Base-by-base conservation (phyloP, 2,113 vertebrate genomes). In the Casuarius casuarius region DNA sequence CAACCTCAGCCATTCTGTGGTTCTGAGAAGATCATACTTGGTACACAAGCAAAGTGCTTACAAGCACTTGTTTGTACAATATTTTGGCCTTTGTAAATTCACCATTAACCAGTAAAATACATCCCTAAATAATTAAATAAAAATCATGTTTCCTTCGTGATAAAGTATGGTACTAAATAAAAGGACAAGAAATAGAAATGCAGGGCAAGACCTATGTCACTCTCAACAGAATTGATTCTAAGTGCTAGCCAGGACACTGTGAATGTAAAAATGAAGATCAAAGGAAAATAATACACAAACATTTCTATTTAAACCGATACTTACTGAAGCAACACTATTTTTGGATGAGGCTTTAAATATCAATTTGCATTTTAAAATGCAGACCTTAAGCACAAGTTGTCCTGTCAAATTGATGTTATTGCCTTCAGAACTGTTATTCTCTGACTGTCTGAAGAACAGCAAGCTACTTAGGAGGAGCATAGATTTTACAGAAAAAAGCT, bases 401-500 rank as follows among this genome's bases (percentile, higher is more conserved):
- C 23, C 22, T 0, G 0, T 7, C 70, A 10, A 86, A 62, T 5
- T 16, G 4, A 58, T 58, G 48, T 6, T 35, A 22, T 29, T 91
- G 54, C 44, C 23, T 67, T 76, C 29, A 54, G 16, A 85, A 90
- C 10, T 15, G 38, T 63, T 42, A 63, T 54, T 85, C 42, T 71
- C 23, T 65, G 26, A 66, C 16, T 75, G 22, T 7, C 8, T 83
- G 22, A 77, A 62, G 17, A 90, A 79, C 42, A 81, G 48, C 10
- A 28, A 17, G 11, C 21, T 79, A 11, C 83, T 92, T 52, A 66
- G 80, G 4, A 81, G 23, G 1, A 76, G 12, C 6, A 17, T 58
- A 28, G 7, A 54, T 84, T 92, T n/a, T 77, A 80, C 7, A 46
- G 54, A 2, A 79, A 56, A 40, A 72, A 59, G 13, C 1, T 26